Evolutionary conservation across 2,113 vertebrate species (phyloP), one percentile per base, ranked within the genome.

Genomic region (Petrocephalus zakoni): DNA sequence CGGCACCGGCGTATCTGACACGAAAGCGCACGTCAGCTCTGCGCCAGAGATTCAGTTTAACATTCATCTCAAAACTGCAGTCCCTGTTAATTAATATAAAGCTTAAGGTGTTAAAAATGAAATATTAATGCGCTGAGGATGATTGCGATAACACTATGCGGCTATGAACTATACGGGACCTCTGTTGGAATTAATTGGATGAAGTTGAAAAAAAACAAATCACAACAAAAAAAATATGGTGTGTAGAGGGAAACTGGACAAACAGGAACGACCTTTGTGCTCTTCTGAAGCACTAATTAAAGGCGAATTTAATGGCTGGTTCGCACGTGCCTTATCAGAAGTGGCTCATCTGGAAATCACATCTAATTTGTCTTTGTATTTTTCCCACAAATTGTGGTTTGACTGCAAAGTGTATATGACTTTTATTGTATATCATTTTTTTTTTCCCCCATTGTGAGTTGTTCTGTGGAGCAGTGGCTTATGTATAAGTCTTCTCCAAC

Each of bases 131-230:
- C 5, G 81, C 21, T 51, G 21, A 85, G 25, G 47, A 51, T 52
- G 22, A 49, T 85, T 29, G 22, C 52, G 49, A 85, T n/a, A 52
- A 25, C 81, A 10, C 61, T 5, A 11, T 68, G 61, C 61, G 25
- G 25, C 49, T 52, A 52, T 51, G n/a, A 56, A 34, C 51, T 52
- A 25, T 56, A 52, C 1, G 49, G 13, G 13, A 19, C 47, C n/a
- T 85, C n/a, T n/a, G n/a, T 8, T 25, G 22, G 51, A 85, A 52
- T 51, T 85, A 85, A 85, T 85, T 85, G 52, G 84, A 86, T 51
- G 52, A n/a, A 52, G n/a, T 49, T 13, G 15, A 29, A 55, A 25
- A 55, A 82, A 83, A 83, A n/a, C 9, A 46, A 19, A 4, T 49
- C 7, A 22, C 25, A 68, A n/a, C 25, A 68, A 68, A 68, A 15